These are phyloP conservation scores for Sinocyclocheilus grahami DNA, from an alignment of 2,113 vertebrate species.

Conservation along the genomic window DNA sequence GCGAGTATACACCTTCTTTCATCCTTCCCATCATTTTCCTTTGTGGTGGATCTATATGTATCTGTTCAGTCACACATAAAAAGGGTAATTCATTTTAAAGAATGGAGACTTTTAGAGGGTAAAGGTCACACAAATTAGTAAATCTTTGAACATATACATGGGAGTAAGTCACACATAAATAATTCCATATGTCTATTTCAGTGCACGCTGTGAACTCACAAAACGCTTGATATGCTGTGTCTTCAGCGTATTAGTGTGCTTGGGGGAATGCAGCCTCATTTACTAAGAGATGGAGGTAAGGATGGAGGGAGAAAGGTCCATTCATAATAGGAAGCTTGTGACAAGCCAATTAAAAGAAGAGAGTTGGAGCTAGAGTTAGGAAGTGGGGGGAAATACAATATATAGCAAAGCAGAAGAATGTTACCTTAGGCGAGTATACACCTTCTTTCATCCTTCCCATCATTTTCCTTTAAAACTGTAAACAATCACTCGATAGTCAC, in stretches of 20 bases:
- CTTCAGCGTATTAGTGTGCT: conserved; percentile 4
- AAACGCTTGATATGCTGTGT: not conserved
- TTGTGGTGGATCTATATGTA: not conserved
- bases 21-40: not conserved
- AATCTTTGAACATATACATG: not conserved
- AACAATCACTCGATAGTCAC: not conserved
- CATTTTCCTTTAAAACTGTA: not conserved
- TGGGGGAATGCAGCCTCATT: not conserved
- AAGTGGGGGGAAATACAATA: not conserved
- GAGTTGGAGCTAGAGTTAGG: not conserved
- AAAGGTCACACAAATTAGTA: not conserved
- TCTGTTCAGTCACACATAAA: not conserved
- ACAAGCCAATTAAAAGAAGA: conserved; percentile 11
- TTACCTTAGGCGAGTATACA: not conserved
- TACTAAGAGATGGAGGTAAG: conserved; percentile 16
- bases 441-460: not conserved
- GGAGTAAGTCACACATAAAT: conserved; percentile 7
- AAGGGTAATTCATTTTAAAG: not conserved
- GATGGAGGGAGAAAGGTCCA: conserved; percentile 2
- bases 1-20: not conserved
- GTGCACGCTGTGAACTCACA: conserved; percentile 1
- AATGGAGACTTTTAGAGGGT: not conserved
- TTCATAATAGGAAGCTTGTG: conserved; percentile 5
- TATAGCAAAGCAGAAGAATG: not conserved
- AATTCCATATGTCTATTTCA: not conserved